Evolutionary conservation across 2,113 vertebrate species (phyloP).

Genomic region (Heterotis niloticus): DNA sequence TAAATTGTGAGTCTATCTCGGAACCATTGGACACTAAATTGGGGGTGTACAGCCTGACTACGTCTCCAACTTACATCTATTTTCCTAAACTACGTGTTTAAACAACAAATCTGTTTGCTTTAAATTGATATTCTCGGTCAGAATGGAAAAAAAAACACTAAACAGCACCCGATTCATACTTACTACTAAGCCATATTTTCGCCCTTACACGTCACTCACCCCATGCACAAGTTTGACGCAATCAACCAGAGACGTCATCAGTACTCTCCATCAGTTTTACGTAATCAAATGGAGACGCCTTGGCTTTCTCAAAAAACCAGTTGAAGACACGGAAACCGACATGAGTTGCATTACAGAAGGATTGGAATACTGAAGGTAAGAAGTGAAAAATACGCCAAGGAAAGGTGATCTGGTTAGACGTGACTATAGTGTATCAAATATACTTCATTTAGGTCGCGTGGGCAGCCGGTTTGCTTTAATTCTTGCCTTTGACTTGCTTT

Average conservation of each 20-base stretch:
- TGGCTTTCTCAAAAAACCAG: neutral
- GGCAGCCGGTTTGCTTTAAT: neutral
- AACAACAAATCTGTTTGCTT: no score
- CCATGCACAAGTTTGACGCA: neutral
- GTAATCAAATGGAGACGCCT: conserved; percentile 43
- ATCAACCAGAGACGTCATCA: conserved; percentile 35
- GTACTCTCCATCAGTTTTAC: conserved; percentile 16
- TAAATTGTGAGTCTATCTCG: no score
- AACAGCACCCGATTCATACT: no score
- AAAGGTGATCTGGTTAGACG: neutral
- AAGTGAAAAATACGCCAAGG: neutral
- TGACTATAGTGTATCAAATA: neutral
- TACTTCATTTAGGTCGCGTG: neutral
- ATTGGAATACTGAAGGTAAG: neutral
- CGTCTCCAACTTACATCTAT: no score
- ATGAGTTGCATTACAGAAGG: neutral
- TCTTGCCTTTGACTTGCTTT: neutral
- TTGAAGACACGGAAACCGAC: neutral
- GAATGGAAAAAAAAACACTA: neutral
- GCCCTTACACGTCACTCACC: neutral
- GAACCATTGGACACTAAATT: no score
- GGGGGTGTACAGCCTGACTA: no score
- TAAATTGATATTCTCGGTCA: no score
- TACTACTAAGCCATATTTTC: neutral
- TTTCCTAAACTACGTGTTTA: no score